phyloP scores from a whole-genome alignment of 2,113 vertebrate genomes.

The Natator depressus region DNA sequence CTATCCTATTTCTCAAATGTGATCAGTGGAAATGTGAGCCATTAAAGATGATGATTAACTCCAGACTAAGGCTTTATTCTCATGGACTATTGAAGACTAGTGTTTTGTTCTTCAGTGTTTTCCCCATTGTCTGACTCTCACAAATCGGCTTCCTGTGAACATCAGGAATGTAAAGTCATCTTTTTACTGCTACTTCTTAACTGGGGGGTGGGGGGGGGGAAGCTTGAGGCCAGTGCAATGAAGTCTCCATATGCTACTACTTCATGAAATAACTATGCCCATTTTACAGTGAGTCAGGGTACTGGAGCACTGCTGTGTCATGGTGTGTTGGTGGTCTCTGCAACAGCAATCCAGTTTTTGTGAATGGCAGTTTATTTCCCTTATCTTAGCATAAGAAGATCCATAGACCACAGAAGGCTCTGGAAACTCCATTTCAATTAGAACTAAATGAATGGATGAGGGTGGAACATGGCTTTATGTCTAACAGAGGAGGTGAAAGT shows the following conservation, averaged over 20 bases:
- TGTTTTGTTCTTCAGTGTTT: not conserved
- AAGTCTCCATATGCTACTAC: not conserved
- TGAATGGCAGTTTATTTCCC: not conserved
- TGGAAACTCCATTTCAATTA: not conserved
- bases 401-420: not conserved
- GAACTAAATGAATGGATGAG: not conserved
- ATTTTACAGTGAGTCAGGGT: not conserved
- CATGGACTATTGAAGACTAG: not conserved
- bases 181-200: not conserved
- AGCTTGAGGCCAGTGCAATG: not conserved
- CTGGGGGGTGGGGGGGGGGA: constrained; percentile 1
- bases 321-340: not conserved
- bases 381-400: not conserved
- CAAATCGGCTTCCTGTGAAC: constrained; percentile 26
- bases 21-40: constrained; percentile 37
- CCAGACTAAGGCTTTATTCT: constrained; percentile 46
- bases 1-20: constrained; percentile 33
- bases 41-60: constrained; percentile 41
- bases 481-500: not conserved
- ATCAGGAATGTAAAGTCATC: not conserved
- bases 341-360: not conserved
- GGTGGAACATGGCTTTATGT: not conserved
- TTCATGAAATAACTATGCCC: not conserved
- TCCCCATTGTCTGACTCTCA: constrained; percentile 24
- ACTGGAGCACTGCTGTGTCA: not conserved